Conservation (phyloP, 2,888 invertebrate genomes). For the Andrena praecox region DNA sequence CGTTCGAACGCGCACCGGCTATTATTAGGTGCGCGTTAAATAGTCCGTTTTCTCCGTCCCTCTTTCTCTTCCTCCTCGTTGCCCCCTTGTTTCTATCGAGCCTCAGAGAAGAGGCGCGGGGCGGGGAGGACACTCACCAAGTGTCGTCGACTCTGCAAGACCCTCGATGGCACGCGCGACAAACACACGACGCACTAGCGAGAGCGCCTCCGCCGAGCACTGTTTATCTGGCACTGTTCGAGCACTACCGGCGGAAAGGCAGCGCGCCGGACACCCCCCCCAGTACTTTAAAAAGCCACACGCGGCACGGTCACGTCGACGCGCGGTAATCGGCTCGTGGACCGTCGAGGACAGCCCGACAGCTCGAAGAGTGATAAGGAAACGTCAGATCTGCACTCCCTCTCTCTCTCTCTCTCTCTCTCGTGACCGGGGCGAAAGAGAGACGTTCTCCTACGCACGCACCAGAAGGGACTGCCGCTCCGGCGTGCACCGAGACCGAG, state of each 20-base stretch:
- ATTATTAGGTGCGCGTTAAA: conserved; percentile 77
- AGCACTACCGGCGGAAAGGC: conserved; percentile 22
- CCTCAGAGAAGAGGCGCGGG: background rate
- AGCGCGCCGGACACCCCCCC: conserved; percentile 3
- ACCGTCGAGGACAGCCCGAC: background rate
- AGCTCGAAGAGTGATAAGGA: conserved; percentile 30
- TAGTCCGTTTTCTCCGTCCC: conserved; percentile 64
- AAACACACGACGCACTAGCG: conserved; percentile 31
- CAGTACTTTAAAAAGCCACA: background rate
- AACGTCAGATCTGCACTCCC: conserved; percentile 45
- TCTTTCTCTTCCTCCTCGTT: conserved; percentile 31
- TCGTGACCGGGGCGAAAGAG: conserved; percentile 59
- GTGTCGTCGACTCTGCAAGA: conserved; percentile 1
- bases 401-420: conserved; percentile 58
- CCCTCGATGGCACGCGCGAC: conserved; percentile 24
- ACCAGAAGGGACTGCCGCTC: conserved; percentile 80
- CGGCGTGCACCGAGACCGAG: conserved; percentile 56
- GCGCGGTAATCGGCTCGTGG: background rate
- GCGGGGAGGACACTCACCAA: background rate
- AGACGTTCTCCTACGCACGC: conserved; percentile 80
- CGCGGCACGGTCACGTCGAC: conserved; percentile 5
- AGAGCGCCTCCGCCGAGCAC: background rate
- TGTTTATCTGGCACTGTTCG: conserved; percentile 37
- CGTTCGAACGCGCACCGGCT: conserved; percentile 71
- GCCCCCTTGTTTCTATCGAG: background rate